These are phyloP conservation scores for Cerceris ruficornis DNA, from an alignment of 2,888 invertebrate species.

Conservation along the genomic window DNA sequence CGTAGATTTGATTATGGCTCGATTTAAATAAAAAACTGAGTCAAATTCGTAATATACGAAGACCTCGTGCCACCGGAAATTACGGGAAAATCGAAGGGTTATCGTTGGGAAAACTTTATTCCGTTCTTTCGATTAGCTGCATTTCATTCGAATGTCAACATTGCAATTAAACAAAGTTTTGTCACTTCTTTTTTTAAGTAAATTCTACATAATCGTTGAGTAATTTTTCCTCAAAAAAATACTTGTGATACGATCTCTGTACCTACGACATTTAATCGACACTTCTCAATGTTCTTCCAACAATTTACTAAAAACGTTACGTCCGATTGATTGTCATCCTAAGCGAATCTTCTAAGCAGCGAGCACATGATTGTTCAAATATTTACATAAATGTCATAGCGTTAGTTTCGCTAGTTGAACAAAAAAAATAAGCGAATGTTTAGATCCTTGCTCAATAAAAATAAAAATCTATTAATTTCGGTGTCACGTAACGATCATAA, in stretches of 20 bases:
- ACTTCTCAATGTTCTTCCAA: too few relatives aligned
- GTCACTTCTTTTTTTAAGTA: too few relatives aligned
- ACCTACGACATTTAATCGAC: too few relatives aligned
- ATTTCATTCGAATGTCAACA: background rate
- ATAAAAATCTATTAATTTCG: slow-evolving; percentile 51
- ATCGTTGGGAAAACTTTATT: background rate
- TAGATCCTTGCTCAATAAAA: slow-evolving; percentile 74
- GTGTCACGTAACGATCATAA: slow-evolving; percentile 37
- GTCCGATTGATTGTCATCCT: background rate
- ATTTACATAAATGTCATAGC: slow-evolving; percentile 67
- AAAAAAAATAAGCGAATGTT: slow-evolving; percentile 63
- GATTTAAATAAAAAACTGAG: too few relatives aligned
- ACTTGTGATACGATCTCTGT: too few relatives aligned
- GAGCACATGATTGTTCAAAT: slow-evolving; percentile 44
- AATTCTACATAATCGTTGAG: too few relatives aligned
- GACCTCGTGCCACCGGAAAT: too few relatives aligned
- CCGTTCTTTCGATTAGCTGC: background rate
- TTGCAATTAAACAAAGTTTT: too few relatives aligned
- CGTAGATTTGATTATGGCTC: too few relatives aligned
- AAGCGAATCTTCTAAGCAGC: slow-evolving; percentile 57
- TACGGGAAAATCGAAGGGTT: too few relatives aligned
- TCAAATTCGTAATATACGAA: too few relatives aligned
- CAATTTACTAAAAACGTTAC: background rate
- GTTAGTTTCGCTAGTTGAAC: slow-evolving; percentile 72
- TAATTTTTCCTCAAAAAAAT: too few relatives aligned